Percentiles rank a stretch among this genome's conserved stretches.
Evolutionary conservation across 2,888 invertebrate species (phyloP).

Genomic region (Gastrophysa polygoni): DNA sequence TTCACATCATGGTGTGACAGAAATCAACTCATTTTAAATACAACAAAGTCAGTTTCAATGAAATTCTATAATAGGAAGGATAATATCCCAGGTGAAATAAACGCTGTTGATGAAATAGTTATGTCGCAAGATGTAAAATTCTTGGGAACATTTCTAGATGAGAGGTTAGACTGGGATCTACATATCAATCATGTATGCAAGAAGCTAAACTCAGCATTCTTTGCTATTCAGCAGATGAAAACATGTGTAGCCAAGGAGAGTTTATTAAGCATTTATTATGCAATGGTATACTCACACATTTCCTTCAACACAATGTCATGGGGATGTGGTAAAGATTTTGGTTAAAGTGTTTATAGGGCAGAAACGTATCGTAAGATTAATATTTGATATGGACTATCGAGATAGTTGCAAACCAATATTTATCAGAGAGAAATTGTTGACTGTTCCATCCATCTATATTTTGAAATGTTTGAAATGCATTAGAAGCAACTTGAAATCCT

Average conservation of each 20-base stretch:
- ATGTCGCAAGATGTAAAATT: not conserved
- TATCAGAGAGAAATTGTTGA: not conserved
- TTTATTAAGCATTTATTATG: not conserved
- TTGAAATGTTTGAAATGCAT: too few relatives aligned
- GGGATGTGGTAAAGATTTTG: not conserved
- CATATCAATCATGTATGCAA: not conserved
- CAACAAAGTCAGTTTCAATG: not conserved
- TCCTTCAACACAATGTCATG: not conserved
- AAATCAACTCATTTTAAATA: slow-evolving; percentile 1
- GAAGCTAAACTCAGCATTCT: too few relatives aligned
- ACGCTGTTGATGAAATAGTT: not conserved
- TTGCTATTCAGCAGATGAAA: too few relatives aligned
- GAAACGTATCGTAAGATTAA: not conserved
- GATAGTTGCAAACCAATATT: slow-evolving; percentile 4
- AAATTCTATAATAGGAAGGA: not conserved
- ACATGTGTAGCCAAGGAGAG: not conserved
- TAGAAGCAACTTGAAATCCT: too few relatives aligned
- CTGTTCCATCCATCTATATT: too few relatives aligned
- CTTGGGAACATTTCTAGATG: not conserved
- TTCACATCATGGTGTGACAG: slow-evolving; percentile 6
- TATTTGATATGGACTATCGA: not conserved
- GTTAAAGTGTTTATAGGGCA: not conserved
- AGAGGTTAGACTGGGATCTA: slow-evolving; percentile 1
- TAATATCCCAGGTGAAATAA: not conserved
- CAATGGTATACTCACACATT: not conserved